Base-by-base conservation (phyloP, 2,797 vertebrate species). In the Podargus strigoides region DNA sequence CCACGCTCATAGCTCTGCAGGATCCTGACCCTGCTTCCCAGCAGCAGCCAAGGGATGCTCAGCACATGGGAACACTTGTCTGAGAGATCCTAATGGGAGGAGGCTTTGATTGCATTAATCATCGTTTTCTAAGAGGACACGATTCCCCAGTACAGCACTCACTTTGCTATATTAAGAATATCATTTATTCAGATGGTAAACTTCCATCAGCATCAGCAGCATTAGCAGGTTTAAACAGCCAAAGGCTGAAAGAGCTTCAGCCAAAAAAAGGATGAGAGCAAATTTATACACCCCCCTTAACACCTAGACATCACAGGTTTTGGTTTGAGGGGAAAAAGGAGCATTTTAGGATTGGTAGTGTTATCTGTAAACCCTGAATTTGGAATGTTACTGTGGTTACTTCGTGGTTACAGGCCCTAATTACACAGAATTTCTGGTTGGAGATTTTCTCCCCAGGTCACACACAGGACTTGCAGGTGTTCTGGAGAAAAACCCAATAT, bases 401-500 rank as follows among this genome's bases (percentile, higher is more conserved):
- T n/a, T n/a, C n/a, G n/a, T n/a, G n/a, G n/a, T n/a, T n/a, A n/a
- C n/a, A n/a, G n/a, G n/a, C n/a, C n/a, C n/a, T n/a, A n/a, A n/a
- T n/a, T n/a, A 14, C 36, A 20, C 34, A 26, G 30, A 19, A 15
- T 5, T 20, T 19, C 69, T 52, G 2, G 10, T 3, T 15, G 7
- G 60, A 44, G 8, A 19, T 36, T 53, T 62, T 53, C 22, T 27
- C 36, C 68, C 36, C 34, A 59, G 55, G 53, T 18, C 10, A 0
- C 3, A 1, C 0, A 8, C 19, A 22, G 32, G 41, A 60, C 20
- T 32, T 46, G 14, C 58, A 30, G n/a, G 3, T 19, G 10, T 12
- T 7, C 68, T 78, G 52, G 8, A 37, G 28, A 10, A 36, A 72
- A 72, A 20, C 9, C 9, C 15, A 63, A 3, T 3, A 10, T 4